phyloP scores from a whole-genome alignment of 2,888 invertebrate species.

The Epinotia bilunana region DNA sequence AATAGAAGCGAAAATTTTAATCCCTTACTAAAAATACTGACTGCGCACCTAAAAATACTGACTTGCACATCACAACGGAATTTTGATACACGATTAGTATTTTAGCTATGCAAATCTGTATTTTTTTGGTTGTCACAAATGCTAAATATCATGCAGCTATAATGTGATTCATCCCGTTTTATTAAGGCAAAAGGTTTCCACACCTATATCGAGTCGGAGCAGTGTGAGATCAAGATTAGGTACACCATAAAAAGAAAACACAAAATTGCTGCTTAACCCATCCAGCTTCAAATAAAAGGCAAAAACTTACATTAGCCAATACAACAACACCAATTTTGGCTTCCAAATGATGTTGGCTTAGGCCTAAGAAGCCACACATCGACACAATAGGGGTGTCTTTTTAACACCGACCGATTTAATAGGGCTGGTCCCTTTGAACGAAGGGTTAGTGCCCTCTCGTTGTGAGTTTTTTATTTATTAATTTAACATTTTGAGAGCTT shows the following conservation, averaged over 20 bases:
- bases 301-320: conserved; percentile 56
- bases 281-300: conserved; percentile 2
- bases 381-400: conserved; percentile 77
- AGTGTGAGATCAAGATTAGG: neutral
- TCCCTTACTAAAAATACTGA: too few species aligned
- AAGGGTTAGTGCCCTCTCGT: conserved; percentile 69
- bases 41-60: too few species aligned
- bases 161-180: too few species aligned
- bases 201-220: too few species aligned
- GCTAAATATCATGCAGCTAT: too few species aligned
- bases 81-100: too few species aligned
- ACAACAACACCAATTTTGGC: conserved; percentile 73
- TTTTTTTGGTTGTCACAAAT: too few species aligned
- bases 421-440: conserved; percentile 61
- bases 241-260: neutral
- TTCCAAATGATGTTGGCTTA: conserved; percentile 74
- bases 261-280: neutral
- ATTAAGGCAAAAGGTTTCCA: too few species aligned
- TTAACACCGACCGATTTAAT: conserved; percentile 78
- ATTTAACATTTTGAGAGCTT: conserved; percentile 43
- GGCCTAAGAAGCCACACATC: conserved; percentile 80
- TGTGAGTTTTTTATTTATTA: conserved; percentile 46
- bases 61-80: too few species aligned
- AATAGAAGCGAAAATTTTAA: too few species aligned
- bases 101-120: too few species aligned